phyloP scores from a whole-genome alignment of 2,113 vertebrate species.

The Laticauda colubrina region DNA sequence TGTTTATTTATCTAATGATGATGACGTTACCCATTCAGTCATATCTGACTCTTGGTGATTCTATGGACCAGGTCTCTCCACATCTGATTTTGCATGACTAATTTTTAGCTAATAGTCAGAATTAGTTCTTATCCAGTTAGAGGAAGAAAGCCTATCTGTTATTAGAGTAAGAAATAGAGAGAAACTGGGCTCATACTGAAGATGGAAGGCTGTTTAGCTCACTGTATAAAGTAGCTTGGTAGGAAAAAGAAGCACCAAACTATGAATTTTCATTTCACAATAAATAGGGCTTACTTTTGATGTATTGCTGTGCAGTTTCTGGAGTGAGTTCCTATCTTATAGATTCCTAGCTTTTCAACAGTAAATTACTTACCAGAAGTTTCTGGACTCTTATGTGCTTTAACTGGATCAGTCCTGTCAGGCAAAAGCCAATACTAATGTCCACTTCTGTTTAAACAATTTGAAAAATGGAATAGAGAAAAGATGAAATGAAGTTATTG shows the following conservation, averaged over 20 bases:
- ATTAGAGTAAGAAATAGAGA: neutral
- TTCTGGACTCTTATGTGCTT: neutral
- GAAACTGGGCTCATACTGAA: neutral
- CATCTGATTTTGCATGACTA: neutral
- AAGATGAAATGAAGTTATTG: neutral
- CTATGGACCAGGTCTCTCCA: neutral
- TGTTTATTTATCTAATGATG: neutral
- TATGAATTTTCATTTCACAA: neutral
- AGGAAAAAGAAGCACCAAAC: neutral
- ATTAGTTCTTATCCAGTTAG: neutral
- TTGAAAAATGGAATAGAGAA: neutral
- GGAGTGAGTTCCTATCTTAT: neutral
- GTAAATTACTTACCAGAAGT: neutral
- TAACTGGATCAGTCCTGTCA: neutral
- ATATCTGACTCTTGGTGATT: neutral
- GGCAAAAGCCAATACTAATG: neutral
- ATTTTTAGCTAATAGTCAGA: neutral
- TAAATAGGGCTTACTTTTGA: neutral
- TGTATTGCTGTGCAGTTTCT: neutral
- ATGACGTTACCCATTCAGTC: neutral
- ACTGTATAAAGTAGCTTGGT: neutral
- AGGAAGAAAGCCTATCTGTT: neutral
- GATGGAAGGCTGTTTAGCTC: neutral
- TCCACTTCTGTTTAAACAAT: neutral
- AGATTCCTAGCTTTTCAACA: neutral